These are phyloP conservation scores for Sapajus apella DNA, from an alignment of 2,113 vertebrate genomes.

Conservation along the genomic window DNA sequence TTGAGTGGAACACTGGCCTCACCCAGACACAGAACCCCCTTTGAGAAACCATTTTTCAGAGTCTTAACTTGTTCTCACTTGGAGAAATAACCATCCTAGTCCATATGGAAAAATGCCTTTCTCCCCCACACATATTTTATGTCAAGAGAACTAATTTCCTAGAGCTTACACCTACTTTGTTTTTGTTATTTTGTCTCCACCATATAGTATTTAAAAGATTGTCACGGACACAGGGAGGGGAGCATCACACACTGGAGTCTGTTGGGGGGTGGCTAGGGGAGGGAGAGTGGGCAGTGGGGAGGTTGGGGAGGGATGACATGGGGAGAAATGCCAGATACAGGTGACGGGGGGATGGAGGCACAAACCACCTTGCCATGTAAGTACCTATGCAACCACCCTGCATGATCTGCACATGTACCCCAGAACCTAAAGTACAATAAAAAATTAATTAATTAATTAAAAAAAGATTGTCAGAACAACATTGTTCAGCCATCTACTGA, in stretches of 20 bases:
- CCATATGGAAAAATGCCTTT: not conserved
- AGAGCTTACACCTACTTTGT: not conserved
- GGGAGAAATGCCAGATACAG: too few species aligned
- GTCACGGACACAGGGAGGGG: too few species aligned
- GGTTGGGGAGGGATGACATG: too few species aligned
- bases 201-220: not conserved
- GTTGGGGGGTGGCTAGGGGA: too few species aligned
- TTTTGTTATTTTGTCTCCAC: not conserved
- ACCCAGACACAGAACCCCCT: conserved; percentile 35
- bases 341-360: too few species aligned
- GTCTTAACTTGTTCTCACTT: not conserved
- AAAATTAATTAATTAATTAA: too few species aligned
- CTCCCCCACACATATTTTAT: not conserved
- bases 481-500: not conserved
- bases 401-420: too few species aligned
- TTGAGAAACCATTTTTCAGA: not conserved
- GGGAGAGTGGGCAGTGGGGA: too few species aligned
- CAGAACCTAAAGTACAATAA: too few species aligned
- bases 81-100: not conserved
- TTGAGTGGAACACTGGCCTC: conserved; percentile 39
- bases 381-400: too few species aligned
- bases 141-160: not conserved
- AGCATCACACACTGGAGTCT: too few species aligned
- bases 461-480: not conserved
- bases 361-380: too few species aligned